Base-by-base conservation (phyloP, 2,797 vertebrate genomes). In the Pangasius larnaudii region DNA sequence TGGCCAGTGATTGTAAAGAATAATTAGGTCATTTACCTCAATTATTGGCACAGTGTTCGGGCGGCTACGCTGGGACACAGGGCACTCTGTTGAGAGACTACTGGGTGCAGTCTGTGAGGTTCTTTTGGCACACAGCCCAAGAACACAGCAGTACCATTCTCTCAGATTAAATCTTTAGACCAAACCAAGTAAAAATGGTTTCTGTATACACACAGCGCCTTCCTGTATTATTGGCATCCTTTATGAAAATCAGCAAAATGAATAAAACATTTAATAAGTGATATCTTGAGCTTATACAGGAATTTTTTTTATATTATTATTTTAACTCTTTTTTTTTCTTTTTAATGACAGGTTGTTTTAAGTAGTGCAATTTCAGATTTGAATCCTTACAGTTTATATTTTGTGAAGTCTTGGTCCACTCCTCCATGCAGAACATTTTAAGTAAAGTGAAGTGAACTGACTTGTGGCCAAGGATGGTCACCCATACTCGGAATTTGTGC, bases 131-230 rank as follows among this genome's bases (percentile, higher is more conserved):
- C 85, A 89, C 22, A 53, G 89, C 93, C 94, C 89, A 79, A 91
- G 87, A 89, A 91, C 92, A 95, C 94, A 96, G 92, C 89, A 82
- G 84, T 30, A 22, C 81, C 86, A 92, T 94, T 92, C 88, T 93
- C 88, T 90, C 8, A 53, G 74, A 65, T 84, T 81, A 71, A 71
- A 84, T 51, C 63, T 90, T 87, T 56, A 75, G 78, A 88, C 65
- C 63, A 58, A 86, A 86, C 59, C 80, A 53, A 24, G 49, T 63
- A 77, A 83, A 80, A 79, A 75, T 49, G 11, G 10, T 33, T 30
- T 33, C n/a, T 33, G 42, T 46, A 46, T 9, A 24, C 58, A 24
- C 58, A 24, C 58, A 27, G 42, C 19, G 22, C 58, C 58, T 59
- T 59, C 58, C 1, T 24, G 6, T 8, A 59, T 58, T 58, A 58